A percentile compares a stretch with the other conserved stretches of the same genome.
Conservation (phyloP, 2,888 invertebrate species). For the Alloscopus bannaensis region DNA sequence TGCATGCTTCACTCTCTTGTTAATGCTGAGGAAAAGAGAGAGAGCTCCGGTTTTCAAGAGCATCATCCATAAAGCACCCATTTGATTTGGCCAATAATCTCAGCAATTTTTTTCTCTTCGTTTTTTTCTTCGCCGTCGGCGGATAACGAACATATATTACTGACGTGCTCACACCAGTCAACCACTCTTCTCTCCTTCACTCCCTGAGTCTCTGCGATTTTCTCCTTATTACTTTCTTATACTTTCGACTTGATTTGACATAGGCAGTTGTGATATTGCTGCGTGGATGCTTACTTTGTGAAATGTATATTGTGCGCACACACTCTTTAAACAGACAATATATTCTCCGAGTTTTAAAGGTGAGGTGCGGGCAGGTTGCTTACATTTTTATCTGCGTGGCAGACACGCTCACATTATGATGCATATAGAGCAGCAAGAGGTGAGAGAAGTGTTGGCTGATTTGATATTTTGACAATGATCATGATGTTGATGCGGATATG, state of each 20-base stretch:
- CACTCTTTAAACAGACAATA: too few species aligned
- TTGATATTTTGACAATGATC: neutral
- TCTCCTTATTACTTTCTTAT: neutral
- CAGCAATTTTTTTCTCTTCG: slow-evolving; percentile 50
- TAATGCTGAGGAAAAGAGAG: too few species aligned
- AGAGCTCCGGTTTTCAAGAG: too few species aligned
- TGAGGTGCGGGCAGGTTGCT: too few species aligned
- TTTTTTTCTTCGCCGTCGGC: slow-evolving; percentile 55
- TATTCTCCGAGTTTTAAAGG: too few species aligned
- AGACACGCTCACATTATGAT: too few species aligned
- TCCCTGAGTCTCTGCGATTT: slow-evolving; percentile 4
- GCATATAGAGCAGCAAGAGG: too few species aligned
- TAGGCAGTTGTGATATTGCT: neutral
- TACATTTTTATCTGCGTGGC: too few species aligned
- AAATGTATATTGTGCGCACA: too few species aligned
- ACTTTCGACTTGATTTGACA: slow-evolving; percentile 31
- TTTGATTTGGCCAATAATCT: slow-evolving; percentile 73
- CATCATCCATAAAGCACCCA: slow-evolving; percentile 69
- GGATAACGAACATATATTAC: slow-evolving; percentile 29
- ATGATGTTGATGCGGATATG: slow-evolving; percentile 19
- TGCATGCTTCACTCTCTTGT: too few species aligned
- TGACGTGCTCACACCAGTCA: slow-evolving; percentile 12
- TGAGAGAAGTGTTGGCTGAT: neutral
- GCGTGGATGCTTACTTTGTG: too few species aligned
- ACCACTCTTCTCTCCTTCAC: neutral